Evolutionary conservation across 2,888 invertebrate species (phyloP), one percentile per base, ranked within the genome.

Genomic region (Venusia cambrica): DNA sequence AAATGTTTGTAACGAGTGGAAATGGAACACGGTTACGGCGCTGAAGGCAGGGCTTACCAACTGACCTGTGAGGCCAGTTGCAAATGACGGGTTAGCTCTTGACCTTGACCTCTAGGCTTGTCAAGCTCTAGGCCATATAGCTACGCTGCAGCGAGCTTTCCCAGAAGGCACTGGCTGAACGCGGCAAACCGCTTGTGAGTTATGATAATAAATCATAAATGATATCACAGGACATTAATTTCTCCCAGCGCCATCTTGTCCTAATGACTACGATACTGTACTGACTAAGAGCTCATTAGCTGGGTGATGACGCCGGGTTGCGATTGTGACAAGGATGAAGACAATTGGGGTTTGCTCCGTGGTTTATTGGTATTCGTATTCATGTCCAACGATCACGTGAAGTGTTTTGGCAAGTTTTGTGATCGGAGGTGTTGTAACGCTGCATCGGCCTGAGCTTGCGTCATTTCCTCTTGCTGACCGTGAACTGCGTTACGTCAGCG

Each of bases 401-500:
- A 57, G 54, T 56, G 60, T 73, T 76, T 76, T 75, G 69, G 76
- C 76, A 62, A 68, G 60, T 67, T 62, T n/a, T 54, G 54, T 55
- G 57, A 52, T 57, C 45, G 57, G 43, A 45, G 31, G 57, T 73
- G 65, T 77, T 70, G 75, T 68, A 77, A 78, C 57, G 56, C 44
- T 69, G 72, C 73, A 73, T 60, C 63, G 62, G 59, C 18, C 18
- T 19, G 51, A 55, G 70, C 62, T 80, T 81, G 83, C 84, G 85
- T 87, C 85, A 85, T 80, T 84, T 87, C 87, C 85, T 85, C 68
- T 70, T 55, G 72, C 49, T 78, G 87, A 77, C 87, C 87, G 77
- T 85, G 87, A 85, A 84, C 83, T 51, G 64, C 39, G 75, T 84
- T 77, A 84, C 84, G 83, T 85, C 81, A 81, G 62, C 65, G 54